Evolutionary conservation across 2,113 vertebrate genomes (phyloP), one percentile per base, ranked within the genome.

Genomic region (Meriones unguiculatus): DNA sequence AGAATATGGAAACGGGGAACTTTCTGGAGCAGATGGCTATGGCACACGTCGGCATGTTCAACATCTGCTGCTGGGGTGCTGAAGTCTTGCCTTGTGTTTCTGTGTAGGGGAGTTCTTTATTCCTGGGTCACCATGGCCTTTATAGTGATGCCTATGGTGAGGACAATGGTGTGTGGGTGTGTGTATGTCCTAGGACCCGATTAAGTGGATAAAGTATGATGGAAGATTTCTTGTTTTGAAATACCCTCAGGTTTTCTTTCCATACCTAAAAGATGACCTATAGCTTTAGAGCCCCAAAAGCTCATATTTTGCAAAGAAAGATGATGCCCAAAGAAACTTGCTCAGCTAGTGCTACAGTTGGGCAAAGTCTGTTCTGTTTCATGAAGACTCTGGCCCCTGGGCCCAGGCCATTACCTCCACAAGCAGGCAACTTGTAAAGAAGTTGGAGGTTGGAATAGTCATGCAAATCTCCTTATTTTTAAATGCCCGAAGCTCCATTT

Each of bases 21-120:
- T 87, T 97, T 91, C 95, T 57, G 85, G 73, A 89, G 89, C 96
- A 97, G 94, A 92, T 97, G 97, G 81, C 35, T 86, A 54, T 1
- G 15, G 0, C 0, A 20, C 65, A 10, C 0, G 3, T 52, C 75
- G 70, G 80, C 46, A 7, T 80, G 65, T 24, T 50, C 59, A 32
- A 30, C 96, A 75, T 92, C 96, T 93, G 91, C 82, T n/a, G 13
- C 69, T 38, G 57, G 94, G 86, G 59, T 57, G 78, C 90, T 30
- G 69, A 64, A 54, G 81, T 72, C 90, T 96, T 97, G 94, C 82
- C 5, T 7, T 82, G 94, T 82, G 3, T 14, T 41, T 65, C 91
- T 64, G 72, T 90, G 59, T 84, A 69, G 92, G 94, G 94, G 93
- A 65, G 52, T 88, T 90, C 75, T 52, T 89, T 24, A 77, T 41